A percentile compares a stretch with the other conserved stretches of the same genome.
Evolutionary conservation across 2,888 invertebrate species (phyloP).

Genomic region (Epistrophe grossulariae): DNA sequence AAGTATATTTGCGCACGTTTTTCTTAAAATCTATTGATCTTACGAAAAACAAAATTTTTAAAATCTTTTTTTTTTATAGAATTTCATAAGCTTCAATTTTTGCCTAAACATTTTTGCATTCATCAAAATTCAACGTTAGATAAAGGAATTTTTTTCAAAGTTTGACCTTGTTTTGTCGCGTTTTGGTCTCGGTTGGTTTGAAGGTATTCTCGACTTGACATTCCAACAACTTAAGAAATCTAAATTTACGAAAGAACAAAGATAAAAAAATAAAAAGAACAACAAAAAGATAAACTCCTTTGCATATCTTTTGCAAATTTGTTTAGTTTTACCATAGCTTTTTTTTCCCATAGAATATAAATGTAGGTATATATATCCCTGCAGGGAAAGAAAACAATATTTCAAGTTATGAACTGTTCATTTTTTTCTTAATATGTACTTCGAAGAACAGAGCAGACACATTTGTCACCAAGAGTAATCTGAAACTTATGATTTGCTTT

Average conservation of each 20-base stretch:
- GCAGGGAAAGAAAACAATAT: background rate
- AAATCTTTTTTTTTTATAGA: too few relatives aligned
- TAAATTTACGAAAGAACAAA: background rate
- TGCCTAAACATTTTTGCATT: too few relatives aligned
- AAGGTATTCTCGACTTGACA: too few relatives aligned
- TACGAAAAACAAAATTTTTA: too few relatives aligned
- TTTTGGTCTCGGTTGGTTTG: too few relatives aligned
- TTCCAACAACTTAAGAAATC: background rate
- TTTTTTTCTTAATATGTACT: background rate
- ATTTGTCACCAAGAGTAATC: slow-evolving; percentile 14
- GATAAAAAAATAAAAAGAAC: background rate
- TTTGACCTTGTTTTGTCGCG: too few relatives aligned
- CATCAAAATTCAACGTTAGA: too few relatives aligned
- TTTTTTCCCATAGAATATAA: background rate
- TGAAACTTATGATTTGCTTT: slow-evolving; percentile 5
- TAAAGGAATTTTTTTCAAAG: too few relatives aligned
- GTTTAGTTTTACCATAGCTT: background rate
- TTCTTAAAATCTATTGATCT: too few relatives aligned
- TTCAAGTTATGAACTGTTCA: background rate
- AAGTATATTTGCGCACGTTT: too few relatives aligned
- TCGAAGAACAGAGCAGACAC: background rate
- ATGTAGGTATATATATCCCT: background rate
- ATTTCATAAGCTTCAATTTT: too few relatives aligned
- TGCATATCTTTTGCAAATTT: background rate
- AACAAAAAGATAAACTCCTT: background rate